Percentiles rank a stretch among this genome's conserved stretches.
Conservation (phyloP, 2,113 vertebrate genomes). For the Cariama cristata region DNA sequence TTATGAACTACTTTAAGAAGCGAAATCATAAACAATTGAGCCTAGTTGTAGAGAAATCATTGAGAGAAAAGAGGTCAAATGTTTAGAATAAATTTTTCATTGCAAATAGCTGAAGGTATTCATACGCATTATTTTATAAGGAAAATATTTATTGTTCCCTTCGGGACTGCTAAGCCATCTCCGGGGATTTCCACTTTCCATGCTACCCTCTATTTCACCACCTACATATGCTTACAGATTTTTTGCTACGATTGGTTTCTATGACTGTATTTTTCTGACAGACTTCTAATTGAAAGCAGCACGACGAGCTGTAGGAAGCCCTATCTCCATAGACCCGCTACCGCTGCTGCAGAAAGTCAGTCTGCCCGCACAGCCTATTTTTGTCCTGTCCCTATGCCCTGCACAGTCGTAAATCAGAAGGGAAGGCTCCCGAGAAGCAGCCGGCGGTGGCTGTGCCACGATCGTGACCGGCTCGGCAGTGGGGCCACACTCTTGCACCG, state of each 20-base stretch:
- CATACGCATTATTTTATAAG: background rate
- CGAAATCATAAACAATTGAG: background rate
- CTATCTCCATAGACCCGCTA: background rate
- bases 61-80: background rate
- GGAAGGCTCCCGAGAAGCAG: background rate
- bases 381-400: background rate
- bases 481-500: rapidly evolving
- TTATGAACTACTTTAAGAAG: background rate
- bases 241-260: background rate
- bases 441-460: rapidly evolving
- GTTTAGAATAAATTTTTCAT: background rate
- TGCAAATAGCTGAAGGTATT: background rate
- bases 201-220: background rate
- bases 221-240: background rate
- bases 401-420: rapidly evolving
- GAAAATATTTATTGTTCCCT: background rate
- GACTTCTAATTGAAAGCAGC: background rate
- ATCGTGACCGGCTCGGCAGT: background rate
- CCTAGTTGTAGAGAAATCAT: background rate
- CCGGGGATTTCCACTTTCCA: background rate
- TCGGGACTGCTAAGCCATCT: background rate
- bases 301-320: background rate
- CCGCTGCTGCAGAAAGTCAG: background rate
- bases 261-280: background rate
- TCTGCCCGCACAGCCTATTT: background rate